Evolutionary conservation across 2,888 invertebrate genomes (phyloP).

Genomic region (Drepana falcataria): DNA sequence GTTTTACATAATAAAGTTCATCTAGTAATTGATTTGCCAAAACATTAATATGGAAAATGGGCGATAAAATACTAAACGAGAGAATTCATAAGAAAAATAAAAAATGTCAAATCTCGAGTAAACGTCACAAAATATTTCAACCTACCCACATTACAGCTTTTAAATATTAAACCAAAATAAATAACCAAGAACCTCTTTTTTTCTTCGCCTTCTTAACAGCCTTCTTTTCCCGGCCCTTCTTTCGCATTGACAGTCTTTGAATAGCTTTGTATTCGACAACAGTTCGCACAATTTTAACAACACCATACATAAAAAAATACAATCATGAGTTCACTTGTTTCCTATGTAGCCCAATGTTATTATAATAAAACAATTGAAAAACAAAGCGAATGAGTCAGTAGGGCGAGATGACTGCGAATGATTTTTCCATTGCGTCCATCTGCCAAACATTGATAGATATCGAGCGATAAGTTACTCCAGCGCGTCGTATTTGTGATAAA

Average conservation of each 20-base stretch:
- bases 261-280: constrained; percentile 64
- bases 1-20: constrained; percentile 1
- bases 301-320: constrained; percentile 49
- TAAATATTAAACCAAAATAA: constrained; percentile 4
- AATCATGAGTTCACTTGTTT: constrained; percentile 17
- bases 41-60: not conserved
- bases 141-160: constrained; percentile 22
- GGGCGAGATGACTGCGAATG: constrained; percentile 31
- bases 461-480: constrained; percentile 53
- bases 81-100: too few relatives aligned
- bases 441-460: constrained; percentile 56
- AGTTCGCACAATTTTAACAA: constrained; percentile 59
- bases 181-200: constrained; percentile 40
- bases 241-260: constrained; percentile 74
- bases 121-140: constrained; percentile 7
- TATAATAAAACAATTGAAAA: not conserved
- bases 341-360: constrained; percentile 5
- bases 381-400: constrained; percentile 12
- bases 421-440: constrained; percentile 45
- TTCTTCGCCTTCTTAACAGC: constrained; percentile 50
- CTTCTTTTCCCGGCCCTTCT: constrained; percentile 74
- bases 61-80: not conserved
- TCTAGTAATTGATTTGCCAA: not conserved
- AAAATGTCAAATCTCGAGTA: too few relatives aligned
- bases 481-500: constrained; percentile 64